phyloP scores from a whole-genome alignment of 2,888 invertebrate genomes.

The Stratiomys singularior region DNA sequence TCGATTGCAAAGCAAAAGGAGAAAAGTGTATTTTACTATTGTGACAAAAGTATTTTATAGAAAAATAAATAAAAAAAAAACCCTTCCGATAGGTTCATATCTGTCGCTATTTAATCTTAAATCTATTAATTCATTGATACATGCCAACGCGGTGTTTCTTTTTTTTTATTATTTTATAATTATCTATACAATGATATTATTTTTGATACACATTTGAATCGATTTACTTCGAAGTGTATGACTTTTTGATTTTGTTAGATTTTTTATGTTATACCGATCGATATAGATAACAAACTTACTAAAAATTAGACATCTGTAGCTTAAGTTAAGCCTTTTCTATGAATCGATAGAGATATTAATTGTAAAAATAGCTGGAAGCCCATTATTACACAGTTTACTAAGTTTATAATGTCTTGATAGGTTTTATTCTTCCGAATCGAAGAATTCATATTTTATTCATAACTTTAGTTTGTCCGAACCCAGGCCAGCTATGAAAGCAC shows the following conservation, averaged over 20 bases:
- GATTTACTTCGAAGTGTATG: background rate
- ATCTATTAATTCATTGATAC: background rate
- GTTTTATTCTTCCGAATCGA: too few relatives aligned
- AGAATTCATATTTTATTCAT: too few relatives aligned
- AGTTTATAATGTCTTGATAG: background rate
- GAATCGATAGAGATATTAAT: constrained; percentile 8
- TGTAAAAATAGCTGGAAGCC: background rate
- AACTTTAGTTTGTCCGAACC: too few relatives aligned
- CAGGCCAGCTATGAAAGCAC: too few relatives aligned
- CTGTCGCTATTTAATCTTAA: background rate
- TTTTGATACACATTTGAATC: background rate
- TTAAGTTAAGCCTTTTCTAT: constrained; percentile 52
- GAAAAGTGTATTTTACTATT: constrained; percentile 5
- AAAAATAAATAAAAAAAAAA: background rate
- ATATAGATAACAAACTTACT: background rate
- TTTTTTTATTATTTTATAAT: background rate
- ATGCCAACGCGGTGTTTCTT: background rate
- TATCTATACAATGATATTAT: background rate
- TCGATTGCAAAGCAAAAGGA: constrained; percentile 14
- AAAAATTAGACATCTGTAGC: constrained; percentile 47
- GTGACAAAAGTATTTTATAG: constrained; percentile 2
- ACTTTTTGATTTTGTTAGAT: constrained; percentile 14
- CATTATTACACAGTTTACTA: background rate
- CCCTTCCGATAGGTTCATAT: too few relatives aligned
- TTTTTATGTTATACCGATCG: constrained; percentile 28